Evolutionary conservation across 53 echinoderm and acorn worm species (phyloP).

Genomic region (Zoroaster sp.): DNA sequence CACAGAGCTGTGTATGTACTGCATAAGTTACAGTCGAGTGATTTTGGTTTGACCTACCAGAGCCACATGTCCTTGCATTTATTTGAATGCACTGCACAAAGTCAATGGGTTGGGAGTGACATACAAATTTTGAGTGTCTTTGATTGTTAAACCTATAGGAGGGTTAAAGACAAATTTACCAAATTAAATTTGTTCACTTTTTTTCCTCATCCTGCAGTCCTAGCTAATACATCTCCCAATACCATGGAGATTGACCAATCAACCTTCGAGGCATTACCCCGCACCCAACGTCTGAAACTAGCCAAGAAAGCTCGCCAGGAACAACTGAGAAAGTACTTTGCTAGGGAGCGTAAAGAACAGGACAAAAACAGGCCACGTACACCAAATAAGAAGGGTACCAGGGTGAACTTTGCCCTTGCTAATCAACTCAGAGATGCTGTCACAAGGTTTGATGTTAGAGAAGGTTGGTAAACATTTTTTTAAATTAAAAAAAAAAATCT

Average conservation of each 20-base stretch:
- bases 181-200: not conserved
- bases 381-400: conserved; percentile 60
- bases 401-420: conserved; percentile 73
- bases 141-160: too few species aligned
- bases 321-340: conserved; percentile 72
- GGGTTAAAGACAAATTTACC: too few species aligned
- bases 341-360: conserved; percentile 41
- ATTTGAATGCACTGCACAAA: too few species aligned
- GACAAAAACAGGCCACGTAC: not conserved
- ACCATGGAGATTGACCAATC: conserved; percentile 58
- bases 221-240: conserved; percentile 9
- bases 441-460: conserved; percentile 82
- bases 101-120: too few species aligned
- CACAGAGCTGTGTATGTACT: too few species aligned
- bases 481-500: not conserved
- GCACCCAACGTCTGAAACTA: conserved; percentile 70
- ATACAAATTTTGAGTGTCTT: too few species aligned
- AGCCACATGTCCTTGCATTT: too few species aligned
- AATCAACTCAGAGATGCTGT: conserved; percentile 78
- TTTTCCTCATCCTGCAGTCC: not conserved
- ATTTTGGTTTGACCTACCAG: too few species aligned
- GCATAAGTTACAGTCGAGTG: too few species aligned
- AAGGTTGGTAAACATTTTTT: conserved; percentile 58
- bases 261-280: conserved; percentile 71
- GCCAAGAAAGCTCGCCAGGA: conserved; percentile 83